Evolutionary conservation across 2,888 invertebrate genomes (phyloP), one percentile per base, ranked within the genome.

Genomic region (Synergus japonicus): DNA sequence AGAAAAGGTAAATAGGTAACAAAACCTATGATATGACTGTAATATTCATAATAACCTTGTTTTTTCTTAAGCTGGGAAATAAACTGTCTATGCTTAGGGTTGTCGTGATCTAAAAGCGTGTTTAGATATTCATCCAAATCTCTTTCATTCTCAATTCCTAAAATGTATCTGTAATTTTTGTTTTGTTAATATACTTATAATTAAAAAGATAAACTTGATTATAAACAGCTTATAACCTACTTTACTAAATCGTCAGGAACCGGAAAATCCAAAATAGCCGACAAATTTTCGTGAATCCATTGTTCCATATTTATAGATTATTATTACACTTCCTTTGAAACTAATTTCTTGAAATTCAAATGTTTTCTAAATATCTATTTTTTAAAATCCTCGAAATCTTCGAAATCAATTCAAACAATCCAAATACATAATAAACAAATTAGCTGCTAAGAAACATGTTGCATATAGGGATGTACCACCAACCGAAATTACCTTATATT

Each of bases 71-170:
- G 92, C 83, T 96, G 95, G 8, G 92, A 87, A 69, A 96, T 93
- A 89, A 97, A 96, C 73, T 93, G 92, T 80, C 94, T 93, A 89
- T 97, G 96, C 79, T 95, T 94, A 5, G 94, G 92, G 86, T 95
- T 95, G 77, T 94, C 94, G 82, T 94, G 94, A 91, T 97, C 95
- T 0, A 98, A 89, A 69, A 98, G 93, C 76, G 95, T 96, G 86
- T 94, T 94, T 92, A 97, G 95, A 88, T 97, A 97, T 81, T 96
- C 96, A 86, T 96, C 95, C 73, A 97, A 93, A 87, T 97, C 97
- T 80, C 93, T 93, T 78, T 95, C 94, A 88, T 94, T 94, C 87
- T 96, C 94, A 85, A 98, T 96, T 18, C 95, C 93, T 81, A 95
- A 89, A 54, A 98, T 95, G 86, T 95, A 96, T 54, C 97, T 97